Conservation (phyloP, 2,888 invertebrate species). For the Penaeus monodon region DNA sequence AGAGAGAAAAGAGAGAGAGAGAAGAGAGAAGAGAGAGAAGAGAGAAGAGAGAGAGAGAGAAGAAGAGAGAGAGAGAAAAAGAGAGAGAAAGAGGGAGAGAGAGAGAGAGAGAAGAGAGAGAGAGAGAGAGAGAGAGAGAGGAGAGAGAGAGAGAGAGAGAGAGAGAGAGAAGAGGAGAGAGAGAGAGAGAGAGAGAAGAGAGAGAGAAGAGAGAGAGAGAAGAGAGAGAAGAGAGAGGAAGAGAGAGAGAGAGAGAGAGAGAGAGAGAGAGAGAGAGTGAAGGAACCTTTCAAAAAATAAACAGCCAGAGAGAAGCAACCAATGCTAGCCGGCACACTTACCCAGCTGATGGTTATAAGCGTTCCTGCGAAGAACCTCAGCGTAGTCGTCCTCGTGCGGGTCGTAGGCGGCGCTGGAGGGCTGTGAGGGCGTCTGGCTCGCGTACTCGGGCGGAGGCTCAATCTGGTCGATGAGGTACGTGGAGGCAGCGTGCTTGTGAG, state of each 20-base stretch:
- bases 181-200: too few species aligned
- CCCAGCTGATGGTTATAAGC: conserved; percentile 64
- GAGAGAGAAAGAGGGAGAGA: too few species aligned
- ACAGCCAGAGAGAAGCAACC: neutral
- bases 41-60: too few species aligned
- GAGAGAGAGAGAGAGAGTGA: too few species aligned
- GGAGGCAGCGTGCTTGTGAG: conserved; percentile 60
- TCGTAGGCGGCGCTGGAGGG: conserved; percentile 62
- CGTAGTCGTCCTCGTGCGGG: conserved; percentile 64
- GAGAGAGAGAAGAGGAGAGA: too few species aligned
- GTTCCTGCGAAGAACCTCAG: conserved; percentile 61
- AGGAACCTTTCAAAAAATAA: too few species aligned
- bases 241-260: too few species aligned
- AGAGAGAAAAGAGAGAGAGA: too few species aligned
- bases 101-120: too few species aligned
- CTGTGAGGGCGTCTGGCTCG: conserved; percentile 60
- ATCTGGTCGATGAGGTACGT: conserved; percentile 65
- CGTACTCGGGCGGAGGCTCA: conserved; percentile 64
- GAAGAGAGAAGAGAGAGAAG: neutral
- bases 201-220: neutral
- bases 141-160: too few species aligned
- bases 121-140: neutral
- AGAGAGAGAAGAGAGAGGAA: too few species aligned
- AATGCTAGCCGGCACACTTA: conserved; percentile 18
- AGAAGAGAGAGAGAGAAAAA: too few species aligned